Evolutionary conservation across 2,113 vertebrate species (phyloP).

Genomic region (Coturnix japonica): DNA sequence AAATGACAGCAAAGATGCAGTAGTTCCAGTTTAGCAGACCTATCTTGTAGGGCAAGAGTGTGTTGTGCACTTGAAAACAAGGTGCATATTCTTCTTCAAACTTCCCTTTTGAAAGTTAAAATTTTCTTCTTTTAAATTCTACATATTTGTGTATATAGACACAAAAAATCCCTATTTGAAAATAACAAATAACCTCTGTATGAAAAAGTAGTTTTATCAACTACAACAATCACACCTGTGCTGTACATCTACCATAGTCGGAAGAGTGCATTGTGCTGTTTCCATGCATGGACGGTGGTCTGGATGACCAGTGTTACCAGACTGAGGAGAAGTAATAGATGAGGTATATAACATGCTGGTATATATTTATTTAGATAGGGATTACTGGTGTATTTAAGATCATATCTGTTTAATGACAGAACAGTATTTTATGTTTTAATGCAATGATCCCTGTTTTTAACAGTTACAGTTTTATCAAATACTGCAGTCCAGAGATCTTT

Average conservation of each 20-base stretch:
- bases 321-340: neutral
- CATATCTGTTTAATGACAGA: neutral
- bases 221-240: neutral
- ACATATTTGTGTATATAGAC: neutral
- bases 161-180: neutral
- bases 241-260: neutral
- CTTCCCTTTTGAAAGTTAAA: neutral
- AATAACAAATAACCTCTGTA: neutral
- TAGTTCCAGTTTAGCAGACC: neutral
- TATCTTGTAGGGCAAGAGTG: neutral
- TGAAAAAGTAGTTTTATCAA: neutral
- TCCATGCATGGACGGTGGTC: accelerated
- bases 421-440: neutral
- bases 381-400: accelerated
- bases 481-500: neutral
- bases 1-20: neutral
- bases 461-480: neutral
- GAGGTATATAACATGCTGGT: neutral
- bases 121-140: neutral
- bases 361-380: neutral
- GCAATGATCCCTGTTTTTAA: neutral
- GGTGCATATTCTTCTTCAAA: neutral
- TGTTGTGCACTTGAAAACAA: neutral
- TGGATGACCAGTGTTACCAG: neutral
- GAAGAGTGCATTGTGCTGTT: neutral